Conservation (phyloP, 1,140 invertebrate species). For the Stegodyphus dumicola region DNA sequence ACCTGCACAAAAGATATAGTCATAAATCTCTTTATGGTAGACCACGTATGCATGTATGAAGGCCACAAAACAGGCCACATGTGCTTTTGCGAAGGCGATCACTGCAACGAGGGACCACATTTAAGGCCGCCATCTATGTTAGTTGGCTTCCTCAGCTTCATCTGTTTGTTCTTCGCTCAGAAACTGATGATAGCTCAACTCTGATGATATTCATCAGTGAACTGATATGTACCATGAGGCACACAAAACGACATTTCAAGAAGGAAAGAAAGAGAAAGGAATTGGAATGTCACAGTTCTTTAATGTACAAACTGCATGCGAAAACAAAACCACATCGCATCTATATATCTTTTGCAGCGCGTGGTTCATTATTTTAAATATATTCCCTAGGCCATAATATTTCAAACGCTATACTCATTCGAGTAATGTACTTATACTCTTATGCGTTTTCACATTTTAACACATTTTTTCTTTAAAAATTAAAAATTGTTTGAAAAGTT, state of each 20-base stretch:
- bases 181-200: neutral
- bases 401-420: too few relatives aligned
- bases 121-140: neutral
- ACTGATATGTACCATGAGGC: too few relatives aligned
- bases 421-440: too few relatives aligned
- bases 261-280: neutral
- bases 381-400: too few relatives aligned
- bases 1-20: conserved; percentile 92
- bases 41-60: conserved; percentile 98
- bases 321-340: too few relatives aligned
- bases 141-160: neutral
- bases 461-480: too few relatives aligned
- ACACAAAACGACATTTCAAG: neutral
- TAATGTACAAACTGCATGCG: neutral
- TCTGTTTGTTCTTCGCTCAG: neutral
- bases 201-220: neutral
- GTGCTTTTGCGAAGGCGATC: conserved; percentile 97
- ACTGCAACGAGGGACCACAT: conserved; percentile 78
- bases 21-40: conserved; percentile 97
- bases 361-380: too few relatives aligned
- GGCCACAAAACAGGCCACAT: conserved; percentile 95
- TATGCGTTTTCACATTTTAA: too few relatives aligned
- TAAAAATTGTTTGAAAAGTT: too few relatives aligned
- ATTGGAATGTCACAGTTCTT: neutral
- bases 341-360: too few relatives aligned